Base-by-base conservation (phyloP, 1,140 invertebrate species). In the Ladona fulva region DNA sequence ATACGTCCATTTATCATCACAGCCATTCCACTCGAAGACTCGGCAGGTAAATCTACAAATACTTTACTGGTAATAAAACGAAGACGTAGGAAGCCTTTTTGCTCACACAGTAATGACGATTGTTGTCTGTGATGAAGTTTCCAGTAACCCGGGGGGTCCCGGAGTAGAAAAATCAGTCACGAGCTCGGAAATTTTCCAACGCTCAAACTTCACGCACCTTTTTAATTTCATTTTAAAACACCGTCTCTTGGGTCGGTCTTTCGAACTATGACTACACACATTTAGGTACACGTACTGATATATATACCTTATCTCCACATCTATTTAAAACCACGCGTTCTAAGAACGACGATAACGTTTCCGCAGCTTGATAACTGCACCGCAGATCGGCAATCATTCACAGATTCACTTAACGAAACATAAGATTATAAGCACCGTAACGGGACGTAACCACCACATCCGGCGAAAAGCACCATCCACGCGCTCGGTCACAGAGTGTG, bases 401-500 rank as follows among this genome's bases (percentile, higher is more conserved):
- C 52, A 66, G 1, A 66, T 22, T 37, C 29, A 37, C 29, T 37
- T 37, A 8, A 37, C 3, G 29, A 37, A 37, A 37, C 29, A 37
- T 37, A 37, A 37, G 29, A 8, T 37, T 37, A 37, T 37, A 37
- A 37, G 29, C 29, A 37, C 29, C 29, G 29, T 66, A 66, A 22
- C 14, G 52, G 16, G n/a, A 16, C 12, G 52, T 12, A 66, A 3
- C 3, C 52, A 19, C 12, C 16, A 12, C 52, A 19, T 22, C 52
- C 16, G n/a, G 14, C 52, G n/a, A 16, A 19, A 1, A 66, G 3
- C 14, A 66, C 52, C n/a, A 66, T 66, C 52, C 52, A 12, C 14
- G 1, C 52, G 52, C 12, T 19, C 3, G 52, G 52, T 80, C 78
- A 85, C 79, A 86, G 79, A 84, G 79, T 66, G 82, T 91, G 91